Conservation (phyloP, 1,140 invertebrate species). For the Holotrichia oblita region DNA sequence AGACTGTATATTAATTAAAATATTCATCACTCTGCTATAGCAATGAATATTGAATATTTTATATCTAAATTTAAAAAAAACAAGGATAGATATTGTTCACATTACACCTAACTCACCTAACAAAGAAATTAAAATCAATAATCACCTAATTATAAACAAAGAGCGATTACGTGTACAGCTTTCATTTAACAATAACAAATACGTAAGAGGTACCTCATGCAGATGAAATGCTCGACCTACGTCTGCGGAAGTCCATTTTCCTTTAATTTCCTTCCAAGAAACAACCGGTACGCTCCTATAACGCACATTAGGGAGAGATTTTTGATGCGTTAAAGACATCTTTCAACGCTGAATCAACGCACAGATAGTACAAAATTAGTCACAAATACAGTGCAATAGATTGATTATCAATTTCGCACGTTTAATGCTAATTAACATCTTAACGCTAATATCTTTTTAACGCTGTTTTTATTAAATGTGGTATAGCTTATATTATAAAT, state of each 20-base stretch:
- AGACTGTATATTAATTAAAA: no score
- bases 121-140: background rate
- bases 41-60: no score
- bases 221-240: background rate
- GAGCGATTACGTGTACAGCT: background rate
- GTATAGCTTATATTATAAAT: no score
- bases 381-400: no score
- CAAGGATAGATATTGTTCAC: no score
- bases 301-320: slow-evolving; percentile 28
- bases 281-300: slow-evolving; percentile 26
- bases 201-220: background rate
- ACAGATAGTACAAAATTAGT: background rate
- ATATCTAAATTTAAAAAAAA: no score
- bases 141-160: background rate
- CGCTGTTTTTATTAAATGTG: background rate
- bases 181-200: background rate
- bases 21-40: no score
- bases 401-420: background rate
- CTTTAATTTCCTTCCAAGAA: slow-evolving; percentile 36
- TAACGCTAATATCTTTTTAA: background rate
- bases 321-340: background rate
- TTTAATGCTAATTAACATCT: background rate
- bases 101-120: no score
- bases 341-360: background rate
- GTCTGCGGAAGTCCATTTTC: slow-evolving; percentile 10